Conservation (phyloP, 2,797 vertebrate genomes). For the Phataginus tetradactyla region DNA sequence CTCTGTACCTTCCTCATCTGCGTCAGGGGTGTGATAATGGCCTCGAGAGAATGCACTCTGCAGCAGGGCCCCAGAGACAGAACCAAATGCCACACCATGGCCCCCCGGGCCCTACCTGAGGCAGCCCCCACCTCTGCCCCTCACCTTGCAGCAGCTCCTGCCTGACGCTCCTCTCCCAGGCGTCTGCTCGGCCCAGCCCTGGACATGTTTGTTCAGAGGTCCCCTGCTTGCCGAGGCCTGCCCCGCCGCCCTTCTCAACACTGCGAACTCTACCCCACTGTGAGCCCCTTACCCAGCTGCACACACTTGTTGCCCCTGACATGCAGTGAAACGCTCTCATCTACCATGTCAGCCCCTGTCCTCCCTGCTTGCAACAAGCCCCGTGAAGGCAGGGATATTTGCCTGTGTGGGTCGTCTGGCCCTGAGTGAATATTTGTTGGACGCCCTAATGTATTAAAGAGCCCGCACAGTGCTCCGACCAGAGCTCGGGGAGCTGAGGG, state of each 20-base stretch:
- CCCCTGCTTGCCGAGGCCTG: neutral
- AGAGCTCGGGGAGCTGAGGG: neutral
- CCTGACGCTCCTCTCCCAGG: neutral
- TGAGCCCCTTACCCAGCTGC: neutral
- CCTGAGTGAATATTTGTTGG: neutral
- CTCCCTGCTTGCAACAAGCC: neutral
- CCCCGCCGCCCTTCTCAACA: neutral
- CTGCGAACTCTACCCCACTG: too few species aligned
- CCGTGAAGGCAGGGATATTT: fast-evolving
- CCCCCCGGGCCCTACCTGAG: fast-evolving
- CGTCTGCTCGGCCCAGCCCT: fast-evolving
- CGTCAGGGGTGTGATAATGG: fast-evolving
- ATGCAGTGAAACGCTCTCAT: fast-evolving
- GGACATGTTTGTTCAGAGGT: neutral
- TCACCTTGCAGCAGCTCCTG: fast-evolving
- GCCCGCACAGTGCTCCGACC: neutral
- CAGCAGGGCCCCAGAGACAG: fast-evolving
- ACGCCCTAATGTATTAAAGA: neutral
- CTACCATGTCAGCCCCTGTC: fast-evolving
- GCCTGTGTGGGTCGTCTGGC: neutral
- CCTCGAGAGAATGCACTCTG: too few species aligned
- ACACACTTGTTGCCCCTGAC: fast-evolving
- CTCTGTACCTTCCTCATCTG: neutral
- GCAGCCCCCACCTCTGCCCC: neutral
- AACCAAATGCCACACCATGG: fast-evolving